A percentile compares a stretch with the other conserved stretches of the same genome.
Evolutionary conservation across 2,797 vertebrate genomes (phyloP).

Genomic region (Acrossocheilus wenchowensis): DNA sequence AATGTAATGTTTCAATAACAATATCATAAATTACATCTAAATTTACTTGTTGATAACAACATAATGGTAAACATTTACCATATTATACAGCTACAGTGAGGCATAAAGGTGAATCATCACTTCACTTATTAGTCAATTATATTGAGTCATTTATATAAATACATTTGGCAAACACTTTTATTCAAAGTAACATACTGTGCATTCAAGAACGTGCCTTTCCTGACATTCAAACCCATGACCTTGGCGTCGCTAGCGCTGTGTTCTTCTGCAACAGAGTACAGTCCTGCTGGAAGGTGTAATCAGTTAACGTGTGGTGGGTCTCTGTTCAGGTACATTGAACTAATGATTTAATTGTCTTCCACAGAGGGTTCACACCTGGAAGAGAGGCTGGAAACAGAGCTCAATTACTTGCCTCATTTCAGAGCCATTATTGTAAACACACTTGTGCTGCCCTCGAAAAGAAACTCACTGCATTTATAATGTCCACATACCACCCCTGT

Average conservation of each 20-base stretch:
- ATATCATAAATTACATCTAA: neutral
- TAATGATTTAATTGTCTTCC: slow-evolving; percentile 67
- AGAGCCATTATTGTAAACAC: slow-evolving; percentile 52
- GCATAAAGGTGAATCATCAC: neutral
- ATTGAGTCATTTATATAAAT: neutral
- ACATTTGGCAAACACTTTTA: neutral
- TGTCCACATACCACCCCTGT: neutral
- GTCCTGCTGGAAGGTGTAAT: slow-evolving; percentile 56
- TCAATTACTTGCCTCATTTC: slow-evolving; percentile 61
- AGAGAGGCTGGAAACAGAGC: slow-evolving; percentile 58
- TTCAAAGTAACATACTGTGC: neutral
- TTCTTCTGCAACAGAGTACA: slow-evolving; percentile 21
- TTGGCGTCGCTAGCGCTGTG: too few species aligned
- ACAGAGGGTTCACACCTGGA: slow-evolving; percentile 63
- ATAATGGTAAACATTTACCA: neutral
- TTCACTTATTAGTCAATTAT: neutral
- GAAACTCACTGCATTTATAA: slow-evolving; percentile 2
- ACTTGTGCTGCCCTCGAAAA: slow-evolving; percentile 15
- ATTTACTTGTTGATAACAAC: neutral
- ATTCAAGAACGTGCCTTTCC: neutral
- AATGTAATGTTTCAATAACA: neutral
- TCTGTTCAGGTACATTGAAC: slow-evolving; percentile 65
- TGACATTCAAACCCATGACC: slow-evolving; percentile 1
- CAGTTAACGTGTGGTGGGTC: slow-evolving; percentile 53
- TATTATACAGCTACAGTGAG: neutral